Evolutionary conservation across 2,888 invertebrate species (phyloP).

Genomic region (Rotaria magnacalcarata): DNA sequence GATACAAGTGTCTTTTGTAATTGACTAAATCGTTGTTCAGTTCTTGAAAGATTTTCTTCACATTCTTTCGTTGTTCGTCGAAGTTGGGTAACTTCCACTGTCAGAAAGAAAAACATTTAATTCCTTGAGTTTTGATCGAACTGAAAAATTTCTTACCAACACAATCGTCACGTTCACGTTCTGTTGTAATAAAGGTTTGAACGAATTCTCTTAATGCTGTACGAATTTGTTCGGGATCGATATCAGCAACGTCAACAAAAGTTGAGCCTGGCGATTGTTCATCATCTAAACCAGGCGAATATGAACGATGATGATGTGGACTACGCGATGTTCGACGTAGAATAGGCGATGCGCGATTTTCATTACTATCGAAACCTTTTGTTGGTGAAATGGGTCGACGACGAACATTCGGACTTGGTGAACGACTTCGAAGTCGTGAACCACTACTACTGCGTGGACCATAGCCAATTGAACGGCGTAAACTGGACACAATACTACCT

Average conservation of each 20-base stretch:
- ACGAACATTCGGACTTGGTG: slow-evolving; percentile 42
- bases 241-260: slow-evolving; percentile 62
- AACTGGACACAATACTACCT: slow-evolving; percentile 75
- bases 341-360: slow-evolving; percentile 23
- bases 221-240: slow-evolving; percentile 82
- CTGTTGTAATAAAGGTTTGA: slow-evolving; percentile 85
- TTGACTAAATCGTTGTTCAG: slow-evolving; percentile 64
- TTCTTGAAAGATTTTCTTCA: slow-evolving; percentile 72
- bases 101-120: neutral
- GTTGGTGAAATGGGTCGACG: slow-evolving; percentile 51
- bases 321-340: slow-evolving; percentile 50
- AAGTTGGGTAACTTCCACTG: slow-evolving; percentile 40
- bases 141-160: neutral
- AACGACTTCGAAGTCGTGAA: slow-evolving; percentile 40
- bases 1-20: slow-evolving; percentile 58
- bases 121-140: neutral
- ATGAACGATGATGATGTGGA: slow-evolving; percentile 57
- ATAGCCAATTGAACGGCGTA: slow-evolving; percentile 80
- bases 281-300: slow-evolving; percentile 54
- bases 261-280: slow-evolving; percentile 48
- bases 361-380: slow-evolving; percentile 51
- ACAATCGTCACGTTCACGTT: slow-evolving; percentile 71
- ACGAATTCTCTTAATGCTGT: slow-evolving; percentile 83
- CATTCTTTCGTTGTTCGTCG: slow-evolving; percentile 66
- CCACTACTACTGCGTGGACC: slow-evolving; percentile 38